Evolutionary conservation across 2,888 invertebrate genomes (phyloP), one percentile per base, ranked within the genome.

Genomic region (Drosophila helvetica): DNA sequence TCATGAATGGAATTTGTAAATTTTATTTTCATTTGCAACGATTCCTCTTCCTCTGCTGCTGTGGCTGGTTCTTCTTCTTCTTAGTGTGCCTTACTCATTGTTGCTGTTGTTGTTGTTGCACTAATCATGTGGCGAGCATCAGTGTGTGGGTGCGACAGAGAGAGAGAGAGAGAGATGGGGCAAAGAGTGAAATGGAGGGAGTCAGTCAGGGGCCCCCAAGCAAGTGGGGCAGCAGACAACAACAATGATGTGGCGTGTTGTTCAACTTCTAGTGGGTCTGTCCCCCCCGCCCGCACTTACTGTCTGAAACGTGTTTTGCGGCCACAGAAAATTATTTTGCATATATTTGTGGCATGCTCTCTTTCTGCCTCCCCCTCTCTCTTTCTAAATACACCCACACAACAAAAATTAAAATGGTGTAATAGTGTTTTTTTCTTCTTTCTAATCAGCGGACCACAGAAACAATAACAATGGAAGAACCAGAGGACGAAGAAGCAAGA

Each of bases 1-100:
- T 86, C 90, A 91, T 91, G 91, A 91, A 91, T 91, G 91, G 91
- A 91, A 91, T 91, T 91, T 89, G 90, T 90, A 91, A 90, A 88
- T 91, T 90, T 90, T 89, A 79, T 86, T 89, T 89, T 88, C 79
- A 78, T 90, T 89, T 89, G 79, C 74, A 77, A 76, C 69, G 83
- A 54, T 69, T 56, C 62, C 64, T 56, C 60, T 59, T 71, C 64
- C 59, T 48, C 70, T 38, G 38, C 38, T 38, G 38, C 38, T 38
- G 52, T 38, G 65, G 43, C 30, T 65, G 46, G 25, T 70, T 56
- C 53, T 27, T 45, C 15, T 56, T 38, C 38, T 38, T 6, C 15
- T n/a, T 2, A 38, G 38, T 2, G 38, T 38, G 38, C 38, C 38
- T n/a, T 38, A n/a, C 38, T 33, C 64, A n/a, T 46, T 65, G 55